Evolutionary conservation across 2,888 invertebrate genomes (phyloP).

Genomic region (Baccha elongata): DNA sequence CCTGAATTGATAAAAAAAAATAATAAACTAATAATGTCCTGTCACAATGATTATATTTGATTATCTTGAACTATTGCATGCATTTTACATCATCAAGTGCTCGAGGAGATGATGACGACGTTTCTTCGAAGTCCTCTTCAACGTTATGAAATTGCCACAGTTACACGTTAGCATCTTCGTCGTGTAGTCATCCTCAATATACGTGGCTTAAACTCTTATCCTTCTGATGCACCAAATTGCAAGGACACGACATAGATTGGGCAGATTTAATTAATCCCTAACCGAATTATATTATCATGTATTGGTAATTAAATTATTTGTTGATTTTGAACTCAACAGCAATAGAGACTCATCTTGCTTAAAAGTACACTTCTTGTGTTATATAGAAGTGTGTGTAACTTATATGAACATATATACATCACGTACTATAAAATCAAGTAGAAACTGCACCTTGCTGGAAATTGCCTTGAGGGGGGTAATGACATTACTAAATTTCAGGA

Average conservation of each 20-base stretch:
- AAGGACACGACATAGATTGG: conserved; percentile 45
- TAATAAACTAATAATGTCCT: too few species aligned
- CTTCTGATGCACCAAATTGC: conserved; percentile 10
- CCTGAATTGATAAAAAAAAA: too few species aligned
- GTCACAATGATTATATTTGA: too few species aligned
- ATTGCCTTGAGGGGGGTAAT: conserved; percentile 63
- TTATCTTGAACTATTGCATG: too few species aligned
- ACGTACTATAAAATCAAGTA: neutral
- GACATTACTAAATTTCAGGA: conserved; percentile 66
- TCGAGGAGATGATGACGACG: too few species aligned
- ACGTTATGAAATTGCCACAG: too few species aligned
- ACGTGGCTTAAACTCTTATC: neutral
- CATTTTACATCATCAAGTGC: too few species aligned
- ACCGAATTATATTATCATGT: conserved; percentile 68
- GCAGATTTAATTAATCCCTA: conserved; percentile 70
- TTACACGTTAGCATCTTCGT: too few species aligned
- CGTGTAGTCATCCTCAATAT: too few species aligned
- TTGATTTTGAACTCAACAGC: conserved; percentile 64
- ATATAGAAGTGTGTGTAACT: neutral
- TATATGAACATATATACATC: neutral
- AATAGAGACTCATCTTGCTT: conserved; percentile 54
- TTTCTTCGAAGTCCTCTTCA: too few species aligned
- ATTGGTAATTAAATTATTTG: conserved; percentile 73
- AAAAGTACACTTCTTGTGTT: conserved; percentile 55
- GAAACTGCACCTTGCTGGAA: conserved; percentile 39